Evolutionary conservation across 2,797 vertebrate species (phyloP).

Genomic region (Cyprinella venusta): DNA sequence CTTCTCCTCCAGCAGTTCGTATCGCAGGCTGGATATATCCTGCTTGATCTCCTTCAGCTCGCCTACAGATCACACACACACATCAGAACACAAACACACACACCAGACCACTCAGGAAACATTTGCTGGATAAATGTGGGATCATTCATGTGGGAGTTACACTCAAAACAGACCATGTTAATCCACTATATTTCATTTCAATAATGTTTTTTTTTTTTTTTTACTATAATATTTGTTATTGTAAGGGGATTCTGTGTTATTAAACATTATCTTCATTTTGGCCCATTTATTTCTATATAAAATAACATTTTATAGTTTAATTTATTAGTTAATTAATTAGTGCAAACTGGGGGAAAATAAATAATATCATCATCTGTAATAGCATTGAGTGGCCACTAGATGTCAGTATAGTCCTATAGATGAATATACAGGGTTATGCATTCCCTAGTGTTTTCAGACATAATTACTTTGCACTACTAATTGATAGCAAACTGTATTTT

Average conservation of each 20-base stretch:
- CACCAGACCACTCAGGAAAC: background rate
- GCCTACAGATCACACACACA: constrained; percentile 67
- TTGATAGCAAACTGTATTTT: too few species aligned
- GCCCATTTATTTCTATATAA: background rate
- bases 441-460: background rate
- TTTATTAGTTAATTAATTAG: background rate
- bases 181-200: background rate
- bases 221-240: too few species aligned
- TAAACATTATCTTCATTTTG: background rate
- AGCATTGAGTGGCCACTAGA: background rate
- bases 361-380: background rate
- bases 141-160: background rate
- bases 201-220: too few species aligned
- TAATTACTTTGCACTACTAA: too few species aligned
- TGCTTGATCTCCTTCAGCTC: constrained; percentile 92
- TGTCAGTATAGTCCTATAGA: background rate
- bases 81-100: background rate
- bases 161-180: background rate
- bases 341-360: background rate
- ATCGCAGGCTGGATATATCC: constrained; percentile 90
- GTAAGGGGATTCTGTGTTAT: background rate
- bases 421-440: background rate
- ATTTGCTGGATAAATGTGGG: background rate
- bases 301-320: too few species aligned
- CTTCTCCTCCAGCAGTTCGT: constrained; percentile 88